phyloP scores from a whole-genome alignment of 2,888 invertebrate genomes.

The Sarcophaga rosellei region DNA sequence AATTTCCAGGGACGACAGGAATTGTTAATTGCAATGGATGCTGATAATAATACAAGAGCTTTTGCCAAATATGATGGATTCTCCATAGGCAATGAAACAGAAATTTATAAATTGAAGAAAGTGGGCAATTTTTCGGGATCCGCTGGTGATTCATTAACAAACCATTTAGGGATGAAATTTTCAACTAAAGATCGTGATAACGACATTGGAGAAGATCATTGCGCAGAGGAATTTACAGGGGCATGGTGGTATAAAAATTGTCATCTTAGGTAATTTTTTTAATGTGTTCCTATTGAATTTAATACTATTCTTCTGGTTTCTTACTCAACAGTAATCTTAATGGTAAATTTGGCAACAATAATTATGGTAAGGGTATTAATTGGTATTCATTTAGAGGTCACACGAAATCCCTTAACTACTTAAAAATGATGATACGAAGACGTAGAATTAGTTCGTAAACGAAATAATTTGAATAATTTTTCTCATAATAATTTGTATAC shows the following conservation, averaged over 20 bases:
- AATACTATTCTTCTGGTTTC: too few species aligned
- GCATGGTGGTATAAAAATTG: slow-evolving; percentile 31
- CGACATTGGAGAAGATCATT: neutral
- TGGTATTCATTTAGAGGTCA: too few species aligned
- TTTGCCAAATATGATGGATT: slow-evolving; percentile 28
- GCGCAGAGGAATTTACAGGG: neutral
- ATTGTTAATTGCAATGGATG: slow-evolving; percentile 28
- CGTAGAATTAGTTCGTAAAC: too few species aligned
- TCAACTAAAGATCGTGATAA: slow-evolving; percentile 3
- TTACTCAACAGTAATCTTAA: too few species aligned
- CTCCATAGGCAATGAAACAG: neutral
- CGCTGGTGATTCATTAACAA: slow-evolving; percentile 22
- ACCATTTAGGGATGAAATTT: slow-evolving; percentile 24
- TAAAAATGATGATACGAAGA: too few species aligned
- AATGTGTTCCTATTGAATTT: too few species aligned
- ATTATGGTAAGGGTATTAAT: too few species aligned
- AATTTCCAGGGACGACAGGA: slow-evolving; percentile 43
- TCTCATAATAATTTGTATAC: too few species aligned
- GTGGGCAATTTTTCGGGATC: slow-evolving; percentile 20
- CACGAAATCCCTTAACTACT: too few species aligned
- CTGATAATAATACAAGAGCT: neutral
- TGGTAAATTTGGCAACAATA: too few species aligned
- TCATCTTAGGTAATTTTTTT: neutral
- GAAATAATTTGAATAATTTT: too few species aligned
- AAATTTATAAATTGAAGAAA: neutral